These are phyloP conservation scores for Cheilinus undulatus DNA, from an alignment of 2,113 vertebrate genomes.

Conservation along the genomic window DNA sequence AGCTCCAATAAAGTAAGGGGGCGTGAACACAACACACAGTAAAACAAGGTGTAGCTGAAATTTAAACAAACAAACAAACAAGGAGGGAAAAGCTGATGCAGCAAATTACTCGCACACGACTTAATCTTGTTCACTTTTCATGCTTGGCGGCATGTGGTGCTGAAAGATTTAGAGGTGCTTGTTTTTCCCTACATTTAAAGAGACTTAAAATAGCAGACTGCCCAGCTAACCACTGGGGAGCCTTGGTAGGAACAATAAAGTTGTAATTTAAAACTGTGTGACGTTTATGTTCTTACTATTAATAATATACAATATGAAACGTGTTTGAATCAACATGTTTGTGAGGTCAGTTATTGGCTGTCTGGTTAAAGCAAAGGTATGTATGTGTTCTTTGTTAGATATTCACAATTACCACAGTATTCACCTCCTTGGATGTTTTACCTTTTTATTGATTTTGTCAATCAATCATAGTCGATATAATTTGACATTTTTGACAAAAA, in stretches of 20 bases:
- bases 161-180: conserved; percentile 35
- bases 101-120: conserved; percentile 31
- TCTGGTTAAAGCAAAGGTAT: neutral
- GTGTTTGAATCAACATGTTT: neutral
- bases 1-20: conserved; percentile 45
- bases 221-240: neutral
- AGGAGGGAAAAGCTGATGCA: conserved; percentile 47
- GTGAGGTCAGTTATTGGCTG: neutral
- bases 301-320: neutral
- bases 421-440: too few species aligned
- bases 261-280: neutral
- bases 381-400: neutral
- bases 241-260: neutral
- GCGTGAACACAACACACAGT: conserved; percentile 37
- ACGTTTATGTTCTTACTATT: neutral
- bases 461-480: too few species aligned
- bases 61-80: conserved; percentile 40
- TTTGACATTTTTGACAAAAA: too few species aligned
- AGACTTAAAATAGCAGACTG: neutral
- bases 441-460: too few species aligned
- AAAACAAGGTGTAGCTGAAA: conserved; percentile 33
- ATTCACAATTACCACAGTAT: neutral
- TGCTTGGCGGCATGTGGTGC: conserved; percentile 21
- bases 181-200: conserved; percentile 25
- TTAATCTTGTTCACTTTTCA: conserved; percentile 29